Evolutionary conservation across 2,888 invertebrate genomes (phyloP).

Genomic region (Litoditis marina): DNA sequence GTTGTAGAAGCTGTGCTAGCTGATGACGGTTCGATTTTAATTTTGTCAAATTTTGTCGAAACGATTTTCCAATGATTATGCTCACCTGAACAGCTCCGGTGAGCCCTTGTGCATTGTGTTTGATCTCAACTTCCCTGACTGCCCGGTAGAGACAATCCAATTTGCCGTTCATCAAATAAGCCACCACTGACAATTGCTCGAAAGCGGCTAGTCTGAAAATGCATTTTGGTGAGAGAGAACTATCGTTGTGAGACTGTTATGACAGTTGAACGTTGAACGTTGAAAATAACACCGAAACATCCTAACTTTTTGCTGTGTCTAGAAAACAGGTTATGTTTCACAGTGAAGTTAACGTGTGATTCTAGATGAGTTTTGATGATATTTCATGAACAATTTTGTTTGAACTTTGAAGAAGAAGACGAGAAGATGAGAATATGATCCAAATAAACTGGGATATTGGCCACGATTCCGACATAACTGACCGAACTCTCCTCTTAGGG

Average conservation of each 20-base stretch:
- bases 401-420: too few species aligned
- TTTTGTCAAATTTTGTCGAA: too few species aligned
- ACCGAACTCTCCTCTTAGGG: constrained; percentile 73
- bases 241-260: neutral
- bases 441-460: too few species aligned
- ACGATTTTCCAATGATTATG: neutral
- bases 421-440: neutral
- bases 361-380: too few species aligned
- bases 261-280: too few species aligned
- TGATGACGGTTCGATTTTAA: too few species aligned
- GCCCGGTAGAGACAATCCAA: constrained; percentile 68
- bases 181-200: constrained; percentile 77
- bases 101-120: constrained; percentile 63
- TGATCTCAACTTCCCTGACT: constrained; percentile 64
- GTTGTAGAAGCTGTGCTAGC: too few species aligned
- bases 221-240: neutral
- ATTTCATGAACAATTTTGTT: neutral
- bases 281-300: too few species aligned
- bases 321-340: too few species aligned
- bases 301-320: too few species aligned
- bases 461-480: neutral
- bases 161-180: constrained; percentile 71
- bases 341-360: too few species aligned
- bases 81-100: constrained; percentile 57
- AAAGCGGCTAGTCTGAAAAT: constrained; percentile 69